Evolutionary conservation across 2,888 invertebrate species (phyloP).

Genomic region (Rhagonycha fulva): DNA sequence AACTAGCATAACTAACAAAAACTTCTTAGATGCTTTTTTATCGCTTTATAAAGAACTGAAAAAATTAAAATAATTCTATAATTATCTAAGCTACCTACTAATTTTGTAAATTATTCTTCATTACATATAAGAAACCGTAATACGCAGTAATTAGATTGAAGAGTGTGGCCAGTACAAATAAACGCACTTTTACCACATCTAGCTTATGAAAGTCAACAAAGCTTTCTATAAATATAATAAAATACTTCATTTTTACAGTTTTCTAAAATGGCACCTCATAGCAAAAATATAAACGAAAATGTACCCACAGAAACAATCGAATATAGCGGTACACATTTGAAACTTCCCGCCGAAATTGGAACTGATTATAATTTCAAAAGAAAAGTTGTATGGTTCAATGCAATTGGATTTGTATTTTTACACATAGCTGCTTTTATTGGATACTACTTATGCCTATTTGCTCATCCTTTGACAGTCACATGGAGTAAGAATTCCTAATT

Average conservation of each 20-base stretch:
- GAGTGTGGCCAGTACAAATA: not conserved
- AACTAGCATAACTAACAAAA: not conserved
- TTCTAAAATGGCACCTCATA: conserved; percentile 19
- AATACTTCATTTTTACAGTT: not conserved
- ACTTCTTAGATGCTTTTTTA: not conserved
- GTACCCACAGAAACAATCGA: not conserved
- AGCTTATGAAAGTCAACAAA: not conserved
- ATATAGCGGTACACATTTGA: conserved; percentile 32
- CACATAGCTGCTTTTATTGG: conserved; percentile 61
- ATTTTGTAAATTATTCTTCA: not conserved
- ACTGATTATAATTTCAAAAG: conserved; percentile 58
- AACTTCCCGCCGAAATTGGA: conserved; percentile 55
- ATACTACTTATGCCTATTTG: conserved; percentile 43
- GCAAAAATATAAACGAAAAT: not conserved
- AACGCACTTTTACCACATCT: not conserved
- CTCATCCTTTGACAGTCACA: conserved; percentile 44
- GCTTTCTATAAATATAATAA: not conserved
- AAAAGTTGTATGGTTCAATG: conserved; percentile 66
- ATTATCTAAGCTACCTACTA: not conserved
- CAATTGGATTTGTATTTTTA: conserved; percentile 61
- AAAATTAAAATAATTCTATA: not conserved
- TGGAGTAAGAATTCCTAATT: conserved; percentile 51
- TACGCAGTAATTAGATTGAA: not conserved
- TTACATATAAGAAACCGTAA: not conserved
- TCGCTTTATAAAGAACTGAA: not conserved